A percentile compares a stretch with the other conserved stretches of the same genome.
Evolutionary conservation across 1,140 invertebrate genomes (phyloP).

Genomic region (Zaprionus gabonicus): DNA sequence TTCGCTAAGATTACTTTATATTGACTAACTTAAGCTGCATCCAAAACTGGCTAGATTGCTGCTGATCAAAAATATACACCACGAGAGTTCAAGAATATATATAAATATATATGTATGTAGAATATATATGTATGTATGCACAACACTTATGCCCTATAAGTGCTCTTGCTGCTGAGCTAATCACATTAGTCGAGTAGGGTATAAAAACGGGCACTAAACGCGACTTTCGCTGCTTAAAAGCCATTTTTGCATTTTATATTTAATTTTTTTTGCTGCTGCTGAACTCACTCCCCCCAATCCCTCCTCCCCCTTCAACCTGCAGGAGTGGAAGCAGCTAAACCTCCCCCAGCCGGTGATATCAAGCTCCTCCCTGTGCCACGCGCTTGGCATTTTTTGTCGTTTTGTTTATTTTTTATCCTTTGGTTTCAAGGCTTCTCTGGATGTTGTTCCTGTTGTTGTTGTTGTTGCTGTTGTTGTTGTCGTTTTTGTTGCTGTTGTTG

Average conservation of each 20-base stretch:
- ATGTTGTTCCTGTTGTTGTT: conserved; percentile 35
- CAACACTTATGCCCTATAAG: neutral
- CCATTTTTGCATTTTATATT: conserved; percentile 81
- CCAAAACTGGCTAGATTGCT: too few species aligned
- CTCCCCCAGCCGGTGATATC: neutral
- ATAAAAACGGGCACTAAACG: conserved; percentile 49
- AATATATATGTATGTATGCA: neutral
- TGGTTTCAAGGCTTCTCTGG: conserved; percentile 11
- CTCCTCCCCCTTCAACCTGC: neutral
- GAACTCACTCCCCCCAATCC: neutral
- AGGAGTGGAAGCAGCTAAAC: too few species aligned
- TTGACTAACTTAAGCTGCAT: too few species aligned
- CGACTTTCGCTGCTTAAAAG: conserved; percentile 78
- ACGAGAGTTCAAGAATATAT: too few species aligned
- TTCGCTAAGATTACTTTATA: too few species aligned
- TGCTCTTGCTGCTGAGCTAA: neutral
- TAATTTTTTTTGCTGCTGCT: conserved; percentile 55
- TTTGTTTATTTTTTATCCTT: conserved; percentile 70
- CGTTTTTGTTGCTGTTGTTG: conserved; percentile 46
- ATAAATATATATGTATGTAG: too few species aligned
- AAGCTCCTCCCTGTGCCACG: conserved; percentile 13
- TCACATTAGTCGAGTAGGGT: conserved; percentile 2
- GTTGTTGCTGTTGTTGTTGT: conserved; percentile 37
- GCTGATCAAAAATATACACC: too few species aligned
- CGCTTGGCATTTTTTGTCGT: conserved; percentile 36